These are phyloP conservation scores for Larimichthys crocea DNA, from an alignment of 2,113 vertebrate genomes.

Conservation along the genomic window DNA sequence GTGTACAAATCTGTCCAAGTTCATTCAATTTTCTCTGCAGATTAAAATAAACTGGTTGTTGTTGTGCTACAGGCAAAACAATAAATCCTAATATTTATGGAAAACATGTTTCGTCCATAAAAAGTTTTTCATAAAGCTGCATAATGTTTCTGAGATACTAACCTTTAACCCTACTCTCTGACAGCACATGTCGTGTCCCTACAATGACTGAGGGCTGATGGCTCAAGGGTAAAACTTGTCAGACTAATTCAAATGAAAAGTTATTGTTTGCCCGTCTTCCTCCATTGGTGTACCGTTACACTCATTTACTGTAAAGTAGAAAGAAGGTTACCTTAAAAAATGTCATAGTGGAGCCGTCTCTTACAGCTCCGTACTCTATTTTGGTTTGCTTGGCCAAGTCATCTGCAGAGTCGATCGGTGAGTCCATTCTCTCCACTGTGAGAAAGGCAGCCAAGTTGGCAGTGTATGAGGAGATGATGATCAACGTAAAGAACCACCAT, in stretches of 20 bases:
- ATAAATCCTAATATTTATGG: conserved; percentile 44
- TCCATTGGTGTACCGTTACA: neutral
- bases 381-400: conserved; percentile 98
- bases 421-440: conserved; percentile 98
- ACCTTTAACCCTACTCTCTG: conserved; percentile 5
- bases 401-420: conserved; percentile 96
- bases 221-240: conserved; percentile 24
- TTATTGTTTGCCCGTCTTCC: conserved; percentile 9
- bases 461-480: conserved; percentile 99
- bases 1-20: conserved; percentile 37
- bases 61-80: conserved; percentile 24
- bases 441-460: conserved; percentile 98
- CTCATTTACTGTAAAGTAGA: neutral
- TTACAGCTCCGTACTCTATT: conserved; percentile 97
- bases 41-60: conserved; percentile 31
- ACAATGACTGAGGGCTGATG: conserved; percentile 15
- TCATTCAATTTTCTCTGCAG: conserved; percentile 48
- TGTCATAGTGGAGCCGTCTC: conserved; percentile 98
- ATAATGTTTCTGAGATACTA: conserved; percentile 1
- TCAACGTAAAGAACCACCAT: conserved; percentile 99
- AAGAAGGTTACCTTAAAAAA: conserved; percentile 94
- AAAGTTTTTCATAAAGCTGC: conserved; percentile 12
- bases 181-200: conserved; percentile 1
- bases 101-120: neutral
- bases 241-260: conserved; percentile 17